Conservation (phyloP, 1,140 invertebrate genomes). For the Chymomyza costata region DNA sequence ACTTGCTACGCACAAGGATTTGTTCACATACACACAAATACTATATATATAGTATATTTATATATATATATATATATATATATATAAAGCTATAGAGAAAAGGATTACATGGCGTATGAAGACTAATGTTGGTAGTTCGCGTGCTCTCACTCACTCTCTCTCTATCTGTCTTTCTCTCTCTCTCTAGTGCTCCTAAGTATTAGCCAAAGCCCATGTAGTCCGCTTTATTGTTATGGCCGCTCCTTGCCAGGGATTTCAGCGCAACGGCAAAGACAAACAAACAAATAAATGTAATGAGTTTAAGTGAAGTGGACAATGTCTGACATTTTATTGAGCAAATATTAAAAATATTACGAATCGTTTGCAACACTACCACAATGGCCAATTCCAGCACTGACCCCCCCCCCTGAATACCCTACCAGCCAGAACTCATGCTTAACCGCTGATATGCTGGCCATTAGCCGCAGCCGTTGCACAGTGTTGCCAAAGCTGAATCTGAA, state of each 20-base stretch:
- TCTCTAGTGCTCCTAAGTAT: background rate
- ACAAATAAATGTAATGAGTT: slow-evolving; percentile 68
- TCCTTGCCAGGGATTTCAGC: slow-evolving; percentile 12
- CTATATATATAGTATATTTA: no score
- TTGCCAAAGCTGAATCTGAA: no score
- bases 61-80: background rate
- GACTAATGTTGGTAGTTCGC: slow-evolving; percentile 49
- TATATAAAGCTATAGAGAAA: slow-evolving; percentile 19
- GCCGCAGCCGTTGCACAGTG: slow-evolving; percentile 49
- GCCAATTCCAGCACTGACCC: no score
- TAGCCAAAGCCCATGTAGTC: background rate
- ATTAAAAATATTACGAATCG: slow-evolving; percentile 72
- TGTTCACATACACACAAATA: background rate
- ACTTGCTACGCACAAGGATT: slow-evolving; percentile 43
- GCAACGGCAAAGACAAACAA: slow-evolving; percentile 22
- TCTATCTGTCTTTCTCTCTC: no score
- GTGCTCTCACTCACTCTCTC: background rate
- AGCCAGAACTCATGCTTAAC: background rate
- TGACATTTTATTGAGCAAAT: slow-evolving; percentile 70
- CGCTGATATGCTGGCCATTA: slow-evolving; percentile 36
- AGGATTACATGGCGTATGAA: slow-evolving; percentile 67
- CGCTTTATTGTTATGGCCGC: slow-evolving; percentile 18
- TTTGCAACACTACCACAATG: slow-evolving; percentile 10
- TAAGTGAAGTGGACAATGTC: slow-evolving; percentile 43
- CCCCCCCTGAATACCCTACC: no score